These are phyloP conservation scores for Nyctibius bracteatus DNA, from an alignment of 2,113 vertebrate species.

Conservation along the genomic window DNA sequence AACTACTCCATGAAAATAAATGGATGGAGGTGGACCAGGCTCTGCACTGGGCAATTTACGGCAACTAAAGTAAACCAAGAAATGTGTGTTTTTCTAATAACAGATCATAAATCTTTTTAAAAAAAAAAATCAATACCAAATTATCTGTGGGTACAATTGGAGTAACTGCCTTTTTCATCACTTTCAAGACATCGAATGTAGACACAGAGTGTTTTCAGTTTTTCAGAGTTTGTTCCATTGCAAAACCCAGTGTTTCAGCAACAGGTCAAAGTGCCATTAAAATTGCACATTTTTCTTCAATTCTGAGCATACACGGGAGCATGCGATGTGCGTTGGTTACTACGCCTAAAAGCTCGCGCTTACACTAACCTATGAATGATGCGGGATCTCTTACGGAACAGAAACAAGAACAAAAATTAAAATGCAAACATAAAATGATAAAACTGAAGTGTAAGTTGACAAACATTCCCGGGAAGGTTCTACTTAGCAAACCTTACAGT, in stretches of 20 bases:
- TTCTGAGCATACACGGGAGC: background rate
- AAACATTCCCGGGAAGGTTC: background rate
- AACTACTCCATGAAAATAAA: constrained; percentile 29
- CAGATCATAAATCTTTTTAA: background rate
- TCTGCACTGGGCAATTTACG: constrained; percentile 7
- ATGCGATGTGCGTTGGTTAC: background rate
- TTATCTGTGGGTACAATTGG: background rate
- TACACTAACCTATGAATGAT: background rate
- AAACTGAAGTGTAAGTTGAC: background rate
- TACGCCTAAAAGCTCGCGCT: background rate
- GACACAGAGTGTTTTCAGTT: constrained; percentile 20
- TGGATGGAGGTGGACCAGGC: constrained; percentile 27
- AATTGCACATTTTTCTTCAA: constrained; percentile 46
- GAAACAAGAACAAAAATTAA: background rate
- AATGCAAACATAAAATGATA: background rate
- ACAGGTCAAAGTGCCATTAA: constrained; percentile 40
- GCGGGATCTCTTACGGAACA: background rate
- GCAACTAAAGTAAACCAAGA: constrained; percentile 10
- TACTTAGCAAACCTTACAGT: background rate
- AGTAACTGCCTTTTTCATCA: constrained; percentile 27
- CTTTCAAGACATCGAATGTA: background rate
- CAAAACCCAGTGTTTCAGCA: constrained; percentile 45
- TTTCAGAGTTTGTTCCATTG: background rate
- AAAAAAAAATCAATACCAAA: background rate
- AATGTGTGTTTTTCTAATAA: background rate